phyloP scores from a whole-genome alignment of 2,888 invertebrate genomes.

The Ochlodes sylvanus region DNA sequence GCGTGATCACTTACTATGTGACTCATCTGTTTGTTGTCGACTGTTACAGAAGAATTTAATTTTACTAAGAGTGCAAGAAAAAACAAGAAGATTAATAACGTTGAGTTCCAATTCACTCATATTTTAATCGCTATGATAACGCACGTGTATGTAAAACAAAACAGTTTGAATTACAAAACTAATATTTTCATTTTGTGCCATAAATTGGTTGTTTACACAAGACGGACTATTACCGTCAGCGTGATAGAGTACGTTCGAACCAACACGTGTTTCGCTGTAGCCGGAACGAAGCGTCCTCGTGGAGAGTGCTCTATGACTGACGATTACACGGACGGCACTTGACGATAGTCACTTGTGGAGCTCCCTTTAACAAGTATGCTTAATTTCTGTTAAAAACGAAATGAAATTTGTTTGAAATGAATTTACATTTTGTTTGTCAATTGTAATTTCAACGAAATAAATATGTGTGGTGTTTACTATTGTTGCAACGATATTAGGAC shows the following conservation, averaged over 20 bases:
- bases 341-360: constrained; percentile 29
- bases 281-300: constrained; percentile 22
- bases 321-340: constrained; percentile 29
- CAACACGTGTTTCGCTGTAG: constrained; percentile 31
- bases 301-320: constrained; percentile 34
- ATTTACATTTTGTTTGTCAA: no score
- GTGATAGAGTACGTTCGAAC: constrained; percentile 29
- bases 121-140: no score
- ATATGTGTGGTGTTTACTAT: no score
- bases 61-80: no score
- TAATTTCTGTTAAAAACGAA: constrained; percentile 6
- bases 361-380: constrained; percentile 10
- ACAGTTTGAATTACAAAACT: neutral
- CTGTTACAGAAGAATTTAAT: no score
- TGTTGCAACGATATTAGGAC: no score
- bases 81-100: no score
- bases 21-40: no score
- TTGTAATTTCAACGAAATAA: no score
- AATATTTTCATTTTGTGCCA: neutral
- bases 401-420: neutral
- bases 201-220: constrained; percentile 7
- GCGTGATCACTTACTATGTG: no score
- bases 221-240: constrained; percentile 23
- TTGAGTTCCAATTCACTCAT: no score
- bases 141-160: no score